These are phyloP conservation scores for Wiebesia pumilae DNA, from an alignment of 1,140 invertebrate species.

Conservation along the genomic window DNA sequence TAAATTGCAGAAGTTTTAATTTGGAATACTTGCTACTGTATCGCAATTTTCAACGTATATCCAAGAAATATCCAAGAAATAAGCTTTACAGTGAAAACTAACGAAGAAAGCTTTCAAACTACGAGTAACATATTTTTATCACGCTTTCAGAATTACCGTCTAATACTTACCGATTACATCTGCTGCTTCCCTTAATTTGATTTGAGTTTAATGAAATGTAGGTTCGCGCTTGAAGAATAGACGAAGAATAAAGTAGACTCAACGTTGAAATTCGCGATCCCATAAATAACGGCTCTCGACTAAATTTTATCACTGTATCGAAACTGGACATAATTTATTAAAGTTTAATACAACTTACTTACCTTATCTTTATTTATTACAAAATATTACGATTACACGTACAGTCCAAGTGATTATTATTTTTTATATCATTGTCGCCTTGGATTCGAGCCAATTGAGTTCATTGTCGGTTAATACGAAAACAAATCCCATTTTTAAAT, in stretches of 20 bases:
- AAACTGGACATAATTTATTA: no score
- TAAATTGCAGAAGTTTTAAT: background rate
- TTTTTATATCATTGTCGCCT: no score
- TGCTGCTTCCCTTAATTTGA: background rate
- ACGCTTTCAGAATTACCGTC: background rate
- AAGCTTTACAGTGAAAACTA: background rate
- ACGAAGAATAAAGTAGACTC: background rate
- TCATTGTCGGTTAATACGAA: background rate
- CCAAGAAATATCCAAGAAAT: background rate
- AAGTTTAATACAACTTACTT: no score
- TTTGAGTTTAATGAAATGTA: background rate
- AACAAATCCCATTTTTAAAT: background rate
- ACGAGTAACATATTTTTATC: background rate
- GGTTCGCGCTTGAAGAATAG: background rate
- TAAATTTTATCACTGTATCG: no score
- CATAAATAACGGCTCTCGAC: no score
- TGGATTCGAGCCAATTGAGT: no score
- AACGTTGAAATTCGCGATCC: background rate
- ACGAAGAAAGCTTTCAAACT: background rate
- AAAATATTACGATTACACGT: no score
- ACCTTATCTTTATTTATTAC: no score
- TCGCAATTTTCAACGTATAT: background rate
- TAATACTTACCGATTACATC: background rate
- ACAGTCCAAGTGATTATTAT: no score
- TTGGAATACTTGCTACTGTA: background rate